These are phyloP conservation scores for Oscarella lobularis DNA, from an alignment of 37 sponge, comb jelly and placozoan species.

Conservation along the genomic window DNA sequence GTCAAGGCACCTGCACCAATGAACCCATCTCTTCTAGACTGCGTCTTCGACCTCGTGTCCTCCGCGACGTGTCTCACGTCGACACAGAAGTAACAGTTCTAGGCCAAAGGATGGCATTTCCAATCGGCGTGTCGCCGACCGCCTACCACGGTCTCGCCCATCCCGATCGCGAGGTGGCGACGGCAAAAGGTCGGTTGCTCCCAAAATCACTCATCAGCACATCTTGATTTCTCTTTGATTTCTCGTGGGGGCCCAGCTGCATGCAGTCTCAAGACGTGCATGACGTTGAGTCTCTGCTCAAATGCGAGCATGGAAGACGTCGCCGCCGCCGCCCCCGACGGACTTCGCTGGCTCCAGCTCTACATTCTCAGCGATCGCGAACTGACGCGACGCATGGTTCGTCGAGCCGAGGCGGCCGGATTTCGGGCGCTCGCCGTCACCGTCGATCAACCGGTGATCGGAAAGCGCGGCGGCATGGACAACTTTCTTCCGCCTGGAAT, in stretches of 20 bases:
- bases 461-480: slow-evolving; percentile 8
- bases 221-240: too few relatives aligned
- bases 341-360: slow-evolving; percentile 79
- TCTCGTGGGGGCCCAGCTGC: slow-evolving; percentile 10
- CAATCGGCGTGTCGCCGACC: slow-evolving; percentile 76
- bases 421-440: slow-evolving; percentile 75
- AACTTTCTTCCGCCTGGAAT: not conserved
- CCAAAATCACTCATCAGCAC: too few relatives aligned
- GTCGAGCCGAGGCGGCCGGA: slow-evolving; percentile 50
- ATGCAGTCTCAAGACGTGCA: slow-evolving; percentile 24
- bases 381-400: slow-evolving; percentile 26
- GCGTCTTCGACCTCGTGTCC: slow-evolving; percentile 49
- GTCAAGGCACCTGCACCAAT: not conserved
- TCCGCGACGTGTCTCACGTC: slow-evolving; percentile 50
- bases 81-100: slow-evolving; percentile 22
- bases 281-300: slow-evolving; percentile 66
- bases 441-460: slow-evolving; percentile 59
- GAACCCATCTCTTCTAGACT: slow-evolving; percentile 19
- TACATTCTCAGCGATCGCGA: slow-evolving; percentile 47
- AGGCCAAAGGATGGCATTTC: slow-evolving; percentile 52
- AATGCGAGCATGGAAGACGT: slow-evolving; percentile 67
- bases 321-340: slow-evolving; percentile 18
- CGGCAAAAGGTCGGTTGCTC: slow-evolving; percentile 51
- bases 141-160: slow-evolving; percentile 86
- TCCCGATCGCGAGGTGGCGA: slow-evolving; percentile 68